Evolutionary conservation across 2,888 invertebrate genomes (phyloP), one percentile per base, ranked within the genome.

Genomic region (Hydroisotoma schaefferi): DNA sequence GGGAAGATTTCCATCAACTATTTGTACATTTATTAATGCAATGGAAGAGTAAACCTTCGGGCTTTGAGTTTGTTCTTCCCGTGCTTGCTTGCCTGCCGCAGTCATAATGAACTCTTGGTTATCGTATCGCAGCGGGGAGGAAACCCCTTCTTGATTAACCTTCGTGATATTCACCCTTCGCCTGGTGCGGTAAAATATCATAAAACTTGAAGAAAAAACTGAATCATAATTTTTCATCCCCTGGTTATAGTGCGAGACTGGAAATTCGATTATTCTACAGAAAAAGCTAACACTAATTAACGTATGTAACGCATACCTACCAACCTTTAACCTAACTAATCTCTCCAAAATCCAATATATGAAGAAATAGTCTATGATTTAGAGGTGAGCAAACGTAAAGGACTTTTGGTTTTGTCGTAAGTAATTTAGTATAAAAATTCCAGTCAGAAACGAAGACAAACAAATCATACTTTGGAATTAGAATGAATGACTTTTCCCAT

Each of bases 91-190:
- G 20, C 20, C 20, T 40, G 20, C 40, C 40, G 40, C 40, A 40
- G 40, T 40, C 40, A 40, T 40, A 40, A 40, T 40, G 40, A 4
- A 40, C 4, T 40, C 40, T 40, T 40, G 40, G 40, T 40, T 40
- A 40, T 40, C 40, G 20, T 15, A 40, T 40, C 40, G 3, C 40
- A 40, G 40, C 40, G 20, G 40, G 40, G 40, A 40, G 40, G 40
- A 40, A 33, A 40, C 40, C 40, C 40, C 40, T 40, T 40, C 40
- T 15, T 40, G 40, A 40, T 40, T 40, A 40, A 40, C 40, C 40
- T 40, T 40, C n/a, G 5, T 18, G 40, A 40, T 40, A 40, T 40
- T 40, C 40, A 40, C 40, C 40, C 40, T n/a, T n/a, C n/a, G n/a
- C n/a, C n/a, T n/a, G n/a, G n/a, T n/a, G n/a, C 40, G 40, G n/a